Evolutionary conservation across 2,113 vertebrate genomes (phyloP), one percentile per base, ranked within the genome.

Genomic region (Antechinus flavipes): DNA sequence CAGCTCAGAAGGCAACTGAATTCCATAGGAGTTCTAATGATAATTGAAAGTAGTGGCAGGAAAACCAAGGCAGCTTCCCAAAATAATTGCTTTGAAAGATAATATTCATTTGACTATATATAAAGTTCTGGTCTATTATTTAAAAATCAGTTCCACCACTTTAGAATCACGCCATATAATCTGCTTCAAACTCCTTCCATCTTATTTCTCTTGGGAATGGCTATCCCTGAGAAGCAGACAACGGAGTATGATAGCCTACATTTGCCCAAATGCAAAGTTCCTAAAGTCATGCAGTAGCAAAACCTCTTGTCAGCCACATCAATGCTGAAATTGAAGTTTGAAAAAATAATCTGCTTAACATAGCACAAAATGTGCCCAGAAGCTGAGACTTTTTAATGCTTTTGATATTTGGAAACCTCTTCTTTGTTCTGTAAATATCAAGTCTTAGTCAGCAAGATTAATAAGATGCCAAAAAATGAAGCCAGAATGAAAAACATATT

Each of bases 351-450:
- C 94, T 96, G 94, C 91, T 95, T 95, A 97, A 49, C 95, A 92
- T 91, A 96, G 95, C 92, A 96, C 76, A 96, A 95, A 98, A 95
- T 93, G 94, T 96, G 90, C 90, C 97, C 92, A 91, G 49, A 90
- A 35, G 35, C 91, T n/a, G 55, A 94, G 91, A 91, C 96, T 97
- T 96, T 97, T 96, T 97, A 95, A 97, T 98, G 95, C 94, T 52
- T 90, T 95, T 94, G 94, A 96, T 89, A 95, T 96, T 95, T 98
- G 95, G 97, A 91, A 95, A 94, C 89, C n/a, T 46, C 76, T 93
- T 91, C 89, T 96, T 95, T 97, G 68, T 42, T 96, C 89, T 97
- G 27, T 94, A 98, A 97, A 97, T 94, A 97, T 68, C 95, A 93
- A 90, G 54, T 76, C 76, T 92, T 92, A 91, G 47, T 96, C 96